Evolutionary conservation across 2,797 vertebrate genomes (phyloP), one percentile per base, ranked within the genome.

Genomic region (Fratercula arctica): DNA sequence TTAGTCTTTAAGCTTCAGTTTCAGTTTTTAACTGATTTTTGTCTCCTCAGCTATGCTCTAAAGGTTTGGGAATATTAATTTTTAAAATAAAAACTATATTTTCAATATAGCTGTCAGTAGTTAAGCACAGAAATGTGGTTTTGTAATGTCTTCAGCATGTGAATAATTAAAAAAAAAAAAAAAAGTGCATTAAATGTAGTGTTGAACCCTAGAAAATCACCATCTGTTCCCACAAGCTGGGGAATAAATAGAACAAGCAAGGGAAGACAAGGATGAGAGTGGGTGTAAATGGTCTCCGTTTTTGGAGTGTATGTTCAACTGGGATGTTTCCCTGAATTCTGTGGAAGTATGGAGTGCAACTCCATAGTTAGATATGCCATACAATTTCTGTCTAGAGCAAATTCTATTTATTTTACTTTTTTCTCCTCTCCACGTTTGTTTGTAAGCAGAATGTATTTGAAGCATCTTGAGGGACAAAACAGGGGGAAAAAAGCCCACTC

Each of bases 141-240:
- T 91, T 85, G 29, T 86, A 76, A 88, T 87, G 73, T 80, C 92
- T 90, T 90, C 56, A 72, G 68, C 51, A 54, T 92, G 70, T 83
- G 80, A 90, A 85, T 75, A 89, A 85, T 73, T 54, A 21, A 6
- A 81, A 82, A 51, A 35, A 81, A 82, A 51, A 35, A 89, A 85
- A 59, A 59, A 45, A 75, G 26, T 87, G 75, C 75, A 87, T 89
- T 94, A 87, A 92, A 85, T 80, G 88, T 79, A 90, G 74, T 74
- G 45, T 91, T 53, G 84, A 96, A 93, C 64, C 74, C 77, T 90
- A 83, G 84, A 85, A 97, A 96, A 96, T 80, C 93, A 75, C 96
- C 94, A 96, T 96, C 96, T 96, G 95, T 90, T 96, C 84, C 91
- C 81, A 74, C 81, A 94, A 92, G 81, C 73, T 87, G 78, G 45